Base-by-base conservation (phyloP, 2,888 invertebrate species). In the Lordiphosa fenestrarum region DNA sequence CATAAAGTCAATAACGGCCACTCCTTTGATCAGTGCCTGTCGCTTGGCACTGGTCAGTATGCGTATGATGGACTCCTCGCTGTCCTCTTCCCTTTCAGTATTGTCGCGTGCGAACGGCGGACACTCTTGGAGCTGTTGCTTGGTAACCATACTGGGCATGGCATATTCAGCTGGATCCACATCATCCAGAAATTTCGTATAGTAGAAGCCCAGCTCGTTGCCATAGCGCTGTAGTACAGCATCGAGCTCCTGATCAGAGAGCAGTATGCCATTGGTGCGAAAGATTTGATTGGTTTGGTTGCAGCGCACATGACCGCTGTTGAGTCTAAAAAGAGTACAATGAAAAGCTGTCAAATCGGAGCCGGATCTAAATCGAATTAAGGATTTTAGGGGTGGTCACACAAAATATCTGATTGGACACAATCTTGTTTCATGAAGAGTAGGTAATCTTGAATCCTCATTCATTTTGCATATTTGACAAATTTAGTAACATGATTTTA, bases 151-250 rank as follows among this genome's bases (percentile, higher is more conserved):
- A 13, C 78, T 73, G 2, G 89, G 88, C 68, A 87, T 72, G 0
- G 83, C 88, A 57, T 88, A 89, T 57, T 88, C 88, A 0, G 85
- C 82, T 2, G 89, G 88, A 77, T 90, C 89, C 3, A 69, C 92
- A 89, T 95, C 94, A 55, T 92, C 91, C 51, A 95, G 89, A 71
- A 95, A 93, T 73, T 91, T 91, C 63, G 91, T 91, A 85, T 95
- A 95, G 90, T 93, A 93, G 88, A 95, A 95, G 19, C 95, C 95
- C 83, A 93, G 88, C 84, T 94, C 93, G 86, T 95, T 93, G 63
- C 92, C 92, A 89, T 94, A 95, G 66, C 94, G 91, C 73, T 91
- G 91, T 85, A 94, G 93, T 42, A 95, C 90, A 15, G 94, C 92
- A 55, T 92, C 92, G 53, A 94, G 87, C 84, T 95, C 95, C 73